phyloP scores from a whole-genome alignment of 2,113 vertebrate genomes.

The Spea multiplicata region DNA sequence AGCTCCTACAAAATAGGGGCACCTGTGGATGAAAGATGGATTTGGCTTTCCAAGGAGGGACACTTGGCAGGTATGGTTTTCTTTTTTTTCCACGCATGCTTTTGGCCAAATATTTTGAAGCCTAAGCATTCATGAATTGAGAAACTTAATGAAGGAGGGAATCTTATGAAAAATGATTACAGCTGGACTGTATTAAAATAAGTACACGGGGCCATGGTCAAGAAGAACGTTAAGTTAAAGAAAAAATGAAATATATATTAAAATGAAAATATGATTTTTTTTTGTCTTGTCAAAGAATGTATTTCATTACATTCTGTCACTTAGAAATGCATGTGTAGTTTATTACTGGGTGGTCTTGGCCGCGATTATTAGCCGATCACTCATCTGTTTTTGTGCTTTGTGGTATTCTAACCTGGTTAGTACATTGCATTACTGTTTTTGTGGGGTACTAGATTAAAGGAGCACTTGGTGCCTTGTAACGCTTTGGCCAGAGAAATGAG shows the following conservation, averaged over 20 bases:
- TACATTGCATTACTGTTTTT: neutral
- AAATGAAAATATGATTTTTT: neutral
- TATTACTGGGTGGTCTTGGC: constrained; percentile 22
- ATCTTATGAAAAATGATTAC: no score
- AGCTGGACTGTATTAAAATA: no score
- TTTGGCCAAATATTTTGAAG: no score
- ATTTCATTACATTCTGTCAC: neutral
- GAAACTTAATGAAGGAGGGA: no score
- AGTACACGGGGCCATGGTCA: no score
- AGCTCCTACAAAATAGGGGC: no score
- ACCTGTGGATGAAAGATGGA: no score
- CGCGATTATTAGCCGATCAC: neutral
- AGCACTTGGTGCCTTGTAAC: neutral
- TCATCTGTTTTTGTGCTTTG: neutral
- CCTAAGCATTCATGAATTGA: no score
- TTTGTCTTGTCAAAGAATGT: neutral
- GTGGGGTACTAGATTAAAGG: neutral
- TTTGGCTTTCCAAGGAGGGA: no score
- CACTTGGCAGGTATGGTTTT: no score
- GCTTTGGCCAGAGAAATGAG: neutral
- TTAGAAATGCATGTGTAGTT: neutral
- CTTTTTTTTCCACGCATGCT: no score
- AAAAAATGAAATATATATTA: no score
- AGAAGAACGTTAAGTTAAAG: neutral
- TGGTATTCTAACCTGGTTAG: neutral